Conservation (phyloP, 2,888 invertebrate genomes). For the Marasmarcha lunaedactyla region DNA sequence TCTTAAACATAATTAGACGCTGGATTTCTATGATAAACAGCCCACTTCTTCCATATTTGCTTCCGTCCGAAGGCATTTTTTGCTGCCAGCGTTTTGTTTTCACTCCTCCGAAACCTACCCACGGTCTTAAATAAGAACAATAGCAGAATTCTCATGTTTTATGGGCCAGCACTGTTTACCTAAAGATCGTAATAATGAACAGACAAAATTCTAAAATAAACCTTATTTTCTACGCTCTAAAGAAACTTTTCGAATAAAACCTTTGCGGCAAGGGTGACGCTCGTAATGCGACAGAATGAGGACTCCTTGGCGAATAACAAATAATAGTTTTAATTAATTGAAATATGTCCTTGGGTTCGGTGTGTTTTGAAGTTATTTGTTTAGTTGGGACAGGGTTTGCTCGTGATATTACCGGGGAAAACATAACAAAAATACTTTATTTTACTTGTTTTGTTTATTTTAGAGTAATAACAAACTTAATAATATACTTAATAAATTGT, state of each 20-base stretch:
- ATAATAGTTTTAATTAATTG: slow-evolving; percentile 1
- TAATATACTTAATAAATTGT: too few species aligned
- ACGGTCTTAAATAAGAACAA: slow-evolving; percentile 17
- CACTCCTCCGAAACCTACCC: slow-evolving; percentile 14
- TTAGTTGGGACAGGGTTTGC: too few species aligned
- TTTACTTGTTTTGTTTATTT: too few species aligned
- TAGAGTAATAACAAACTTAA: too few species aligned
- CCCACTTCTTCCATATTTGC: background rate
- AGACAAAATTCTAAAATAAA: background rate
- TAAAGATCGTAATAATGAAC: slow-evolving; percentile 9
- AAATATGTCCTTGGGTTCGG: background rate
- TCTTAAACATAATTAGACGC: background rate
- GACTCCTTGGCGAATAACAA: background rate
- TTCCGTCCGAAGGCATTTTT: background rate
- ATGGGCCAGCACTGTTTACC: slow-evolving; percentile 14
- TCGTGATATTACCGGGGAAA: too few species aligned
- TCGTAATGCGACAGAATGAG: background rate
- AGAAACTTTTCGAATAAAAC: background rate
- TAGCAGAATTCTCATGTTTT: slow-evolving; percentile 11
- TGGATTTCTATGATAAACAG: background rate
- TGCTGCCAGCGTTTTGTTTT: background rate
- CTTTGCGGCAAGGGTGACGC: background rate
- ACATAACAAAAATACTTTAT: too few species aligned
- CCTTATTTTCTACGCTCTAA: background rate
- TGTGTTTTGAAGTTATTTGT: too few species aligned